Evolutionary conservation across 2,888 invertebrate genomes (phyloP).

Genomic region (Drepanosiphum platanoidis): DNA sequence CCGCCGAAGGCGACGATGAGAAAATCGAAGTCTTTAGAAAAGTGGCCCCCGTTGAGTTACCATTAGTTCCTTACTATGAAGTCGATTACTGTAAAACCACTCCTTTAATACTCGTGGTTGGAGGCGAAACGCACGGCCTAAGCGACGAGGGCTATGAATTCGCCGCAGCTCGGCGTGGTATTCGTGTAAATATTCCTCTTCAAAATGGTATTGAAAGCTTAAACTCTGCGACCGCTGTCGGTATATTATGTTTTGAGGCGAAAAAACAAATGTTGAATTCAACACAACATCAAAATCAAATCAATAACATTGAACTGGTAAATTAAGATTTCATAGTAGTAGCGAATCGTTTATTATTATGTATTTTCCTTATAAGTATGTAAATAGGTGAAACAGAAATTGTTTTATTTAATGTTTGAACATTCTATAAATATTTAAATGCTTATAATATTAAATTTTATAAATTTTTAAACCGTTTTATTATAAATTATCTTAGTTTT

Average conservation of each 20-base stretch:
- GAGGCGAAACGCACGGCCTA: constrained; percentile 91
- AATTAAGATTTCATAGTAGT: background rate
- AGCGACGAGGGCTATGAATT: constrained; percentile 76
- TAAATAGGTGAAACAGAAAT: background rate
- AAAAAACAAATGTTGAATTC: constrained; percentile 70
- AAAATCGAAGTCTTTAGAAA: constrained; percentile 52
- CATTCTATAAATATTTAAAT: no score
- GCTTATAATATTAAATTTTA: no score
- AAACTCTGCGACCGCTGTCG: constrained; percentile 84
- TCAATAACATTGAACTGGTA: constrained; percentile 14
- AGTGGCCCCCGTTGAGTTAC: constrained; percentile 67
- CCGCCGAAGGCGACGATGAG: constrained; percentile 2
- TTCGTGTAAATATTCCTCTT: constrained; percentile 82
- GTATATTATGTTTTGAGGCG: constrained; percentile 86
- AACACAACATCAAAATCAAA: background rate
- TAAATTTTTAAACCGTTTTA: no score
- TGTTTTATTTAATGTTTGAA: background rate
- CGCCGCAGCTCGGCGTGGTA: constrained; percentile 72
- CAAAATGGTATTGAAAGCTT: constrained; percentile 82
- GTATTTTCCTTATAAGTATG: background rate
- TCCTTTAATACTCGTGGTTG: constrained; percentile 78
- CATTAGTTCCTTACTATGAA: constrained; percentile 74
- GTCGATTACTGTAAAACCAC: constrained; percentile 71
- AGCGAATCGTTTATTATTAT: background rate
- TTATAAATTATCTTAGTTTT: no score